These are phyloP conservation scores for Atherinomorus stipes DNA, from an alignment of 2,113 vertebrate species.

Conservation along the genomic window DNA sequence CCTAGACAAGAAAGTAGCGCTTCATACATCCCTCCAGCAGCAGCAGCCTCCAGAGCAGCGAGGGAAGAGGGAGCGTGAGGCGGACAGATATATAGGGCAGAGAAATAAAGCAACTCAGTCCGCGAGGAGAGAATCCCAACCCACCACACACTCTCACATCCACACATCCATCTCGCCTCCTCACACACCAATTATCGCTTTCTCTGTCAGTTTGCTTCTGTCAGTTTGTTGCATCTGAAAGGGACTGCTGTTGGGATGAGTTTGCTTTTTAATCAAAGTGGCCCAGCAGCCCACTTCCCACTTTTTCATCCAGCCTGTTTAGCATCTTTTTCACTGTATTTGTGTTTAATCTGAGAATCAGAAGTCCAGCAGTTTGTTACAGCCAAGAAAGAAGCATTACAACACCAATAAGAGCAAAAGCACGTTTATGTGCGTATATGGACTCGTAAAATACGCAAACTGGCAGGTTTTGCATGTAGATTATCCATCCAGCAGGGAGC, in stretches of 20 bases:
- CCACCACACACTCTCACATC: constrained; percentile 27
- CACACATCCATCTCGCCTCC: constrained; percentile 24
- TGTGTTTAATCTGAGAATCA: constrained; percentile 31
- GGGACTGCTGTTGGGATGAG: constrained; percentile 55
- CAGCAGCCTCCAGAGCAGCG: constrained; percentile 66
- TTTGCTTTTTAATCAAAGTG: constrained; percentile 65
- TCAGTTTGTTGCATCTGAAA: constrained; percentile 68
- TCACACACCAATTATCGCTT: constrained; percentile 64
- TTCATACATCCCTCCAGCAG: constrained; percentile 74
- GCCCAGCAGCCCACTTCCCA: constrained; percentile 59
- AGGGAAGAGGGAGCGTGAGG: constrained; percentile 53
- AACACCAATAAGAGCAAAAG: constrained; percentile 4
- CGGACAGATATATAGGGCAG: constrained; percentile 79
- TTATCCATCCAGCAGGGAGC: neutral
- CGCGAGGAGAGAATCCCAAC: constrained; percentile 60
- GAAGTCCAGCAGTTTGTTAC: neutral
- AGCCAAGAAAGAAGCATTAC: constrained; percentile 9
- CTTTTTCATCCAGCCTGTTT: constrained; percentile 50
- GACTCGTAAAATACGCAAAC: neutral
- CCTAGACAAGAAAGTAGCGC: constrained; percentile 80
- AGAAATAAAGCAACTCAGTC: constrained; percentile 67
- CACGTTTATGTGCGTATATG: constrained; percentile 7
- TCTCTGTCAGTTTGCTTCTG: constrained; percentile 55
- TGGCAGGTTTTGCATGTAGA: neutral
- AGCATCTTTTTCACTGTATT: constrained; percentile 38